Evolutionary conservation across 2,797 vertebrate genomes (phyloP).

Genomic region (Petrocephalus sullivani): DNA sequence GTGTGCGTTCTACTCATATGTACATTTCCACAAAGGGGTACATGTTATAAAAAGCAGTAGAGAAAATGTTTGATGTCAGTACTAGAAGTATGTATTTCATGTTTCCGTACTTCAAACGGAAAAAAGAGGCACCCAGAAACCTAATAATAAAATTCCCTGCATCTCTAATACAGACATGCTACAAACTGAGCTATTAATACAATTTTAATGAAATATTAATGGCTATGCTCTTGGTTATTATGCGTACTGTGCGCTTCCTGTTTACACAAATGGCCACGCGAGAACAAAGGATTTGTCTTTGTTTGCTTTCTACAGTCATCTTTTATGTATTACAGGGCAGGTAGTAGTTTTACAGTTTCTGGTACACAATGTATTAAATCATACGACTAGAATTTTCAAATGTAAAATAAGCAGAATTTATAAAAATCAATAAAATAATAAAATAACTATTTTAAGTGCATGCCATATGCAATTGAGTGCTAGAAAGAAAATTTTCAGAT

Average conservation of each 20-base stretch:
- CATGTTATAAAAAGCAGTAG: background rate
- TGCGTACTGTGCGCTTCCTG: background rate
- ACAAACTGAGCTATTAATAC: background rate
- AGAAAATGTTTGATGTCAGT: background rate
- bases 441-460: background rate
- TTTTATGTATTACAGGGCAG: background rate
- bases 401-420: background rate
- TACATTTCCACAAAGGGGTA: background rate
- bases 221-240: background rate
- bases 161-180: background rate
- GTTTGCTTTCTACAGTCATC: background rate
- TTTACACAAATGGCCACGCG: background rate
- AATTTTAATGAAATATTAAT: background rate
- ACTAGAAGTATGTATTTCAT: background rate
- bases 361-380: background rate
- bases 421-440: background rate
- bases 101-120: background rate
- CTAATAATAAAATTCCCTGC: background rate
- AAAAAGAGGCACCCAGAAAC: background rate
- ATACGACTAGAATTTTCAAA: background rate
- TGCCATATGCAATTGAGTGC: background rate
- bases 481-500: background rate
- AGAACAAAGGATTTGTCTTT: background rate
- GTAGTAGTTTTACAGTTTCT: background rate
- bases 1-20: background rate